Base-by-base conservation (phyloP, 2,113 vertebrate species). In the Labrus mixtus region DNA sequence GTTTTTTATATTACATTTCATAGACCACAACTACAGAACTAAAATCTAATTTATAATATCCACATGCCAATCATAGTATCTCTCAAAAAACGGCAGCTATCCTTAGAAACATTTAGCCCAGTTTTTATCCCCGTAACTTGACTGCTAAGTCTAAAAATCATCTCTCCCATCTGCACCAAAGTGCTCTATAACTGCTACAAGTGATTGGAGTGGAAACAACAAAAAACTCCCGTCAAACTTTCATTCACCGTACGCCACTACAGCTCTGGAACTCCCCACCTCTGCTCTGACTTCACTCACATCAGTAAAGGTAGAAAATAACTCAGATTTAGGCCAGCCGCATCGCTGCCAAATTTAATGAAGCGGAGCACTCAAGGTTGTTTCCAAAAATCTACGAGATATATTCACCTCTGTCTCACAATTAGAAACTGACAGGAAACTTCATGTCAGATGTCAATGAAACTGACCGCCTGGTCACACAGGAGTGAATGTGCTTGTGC, bases 361-460 rank as follows among this genome's bases (percentile, higher is more conserved):
- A 61, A 81, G 55, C 62, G 54, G 46, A 58, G 68, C 53, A 72
- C 81, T 85, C 67, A 72, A 85, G 69, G 61, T 82, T 85, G 61
- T 64, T 76, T 76, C 67, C 37, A 73, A 82, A 78, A 75, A 85
- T 75, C 57, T 58, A 58, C 77, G 51, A 75, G 56, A 80, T 85
- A 81, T 73, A 81, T 85, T 84, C 1, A 23, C 61, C 68, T 72
- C 56, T 41, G 56, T 75, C 59, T 79, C 63, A 84, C 74, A 90
- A 84, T 79, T 72, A 87, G 71, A 80, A 81, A 68, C 72, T 76
- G 79, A 85, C 85, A 86, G 63, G 45, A 78, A 86, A 80, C 55
- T 65, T 55, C 45, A 71, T 65, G 76, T 51, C 62, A 81, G 58
- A 57, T 76, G 75, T 87, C 81, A 89, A 68, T 89, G 66, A 86